Conservation (phyloP, 2,113 vertebrate species). For the Pavo muticus region DNA sequence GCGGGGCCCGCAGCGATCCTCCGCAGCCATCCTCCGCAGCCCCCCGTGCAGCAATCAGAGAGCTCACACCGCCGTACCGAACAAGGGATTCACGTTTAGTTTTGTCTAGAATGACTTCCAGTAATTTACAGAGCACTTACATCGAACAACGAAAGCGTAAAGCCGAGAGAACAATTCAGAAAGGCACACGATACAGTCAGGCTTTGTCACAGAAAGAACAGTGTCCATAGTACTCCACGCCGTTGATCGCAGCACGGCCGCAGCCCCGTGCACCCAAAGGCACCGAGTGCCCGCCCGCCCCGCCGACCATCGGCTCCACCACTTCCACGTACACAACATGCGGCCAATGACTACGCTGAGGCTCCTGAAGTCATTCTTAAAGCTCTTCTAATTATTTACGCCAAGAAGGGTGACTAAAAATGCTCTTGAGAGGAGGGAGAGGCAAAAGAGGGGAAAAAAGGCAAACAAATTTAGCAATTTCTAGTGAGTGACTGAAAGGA, state of each 20-base stretch:
- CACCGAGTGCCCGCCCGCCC: too few relatives aligned
- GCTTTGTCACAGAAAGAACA: constrained; percentile 32
- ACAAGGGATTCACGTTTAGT: constrained; percentile 28
- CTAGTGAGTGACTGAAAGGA: background rate
- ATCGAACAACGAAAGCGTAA: constrained; percentile 43
- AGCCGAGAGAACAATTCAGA: constrained; percentile 12
- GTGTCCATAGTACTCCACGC: background rate
- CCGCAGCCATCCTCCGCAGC: rapidly evolving
- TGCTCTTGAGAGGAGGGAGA: background rate
- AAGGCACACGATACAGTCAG: constrained; percentile 53
- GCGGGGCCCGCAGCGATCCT: background rate
- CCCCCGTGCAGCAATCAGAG: background rate
- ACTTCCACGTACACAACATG: background rate
- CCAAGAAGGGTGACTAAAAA: background rate
- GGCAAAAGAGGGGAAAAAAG: background rate
- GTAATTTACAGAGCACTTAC: constrained; percentile 47
- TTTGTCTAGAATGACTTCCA: constrained; percentile 21
- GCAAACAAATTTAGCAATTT: background rate
- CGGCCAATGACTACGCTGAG: background rate
- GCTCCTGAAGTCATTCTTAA: background rate
- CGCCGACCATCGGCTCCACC: background rate
- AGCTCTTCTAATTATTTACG: background rate
- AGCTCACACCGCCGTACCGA: constrained; percentile 1
- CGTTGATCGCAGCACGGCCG: too few relatives aligned
- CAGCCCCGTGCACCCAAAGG: too few relatives aligned